These are phyloP conservation scores for Lordiphosa stackelbergi DNA, from an alignment of 1,140 invertebrate species.

Conservation along the genomic window DNA sequence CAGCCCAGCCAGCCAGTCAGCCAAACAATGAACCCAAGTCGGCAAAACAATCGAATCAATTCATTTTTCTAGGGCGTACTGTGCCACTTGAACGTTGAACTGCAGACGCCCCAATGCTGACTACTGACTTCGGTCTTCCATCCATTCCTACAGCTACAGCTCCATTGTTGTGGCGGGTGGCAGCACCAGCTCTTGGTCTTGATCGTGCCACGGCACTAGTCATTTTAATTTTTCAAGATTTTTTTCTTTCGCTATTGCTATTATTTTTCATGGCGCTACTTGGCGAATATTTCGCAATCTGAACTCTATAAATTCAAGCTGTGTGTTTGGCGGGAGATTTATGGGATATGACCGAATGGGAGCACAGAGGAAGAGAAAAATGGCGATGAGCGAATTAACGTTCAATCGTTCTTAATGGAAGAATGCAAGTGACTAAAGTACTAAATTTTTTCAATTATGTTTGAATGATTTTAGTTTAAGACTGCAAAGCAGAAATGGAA, in stretches of 20 bases:
- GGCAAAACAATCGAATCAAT: conserved; percentile 75
- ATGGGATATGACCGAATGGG: conserved; percentile 56
- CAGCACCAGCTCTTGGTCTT: conserved; percentile 49
- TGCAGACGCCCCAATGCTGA: conserved; percentile 76
- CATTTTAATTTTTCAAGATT: conserved; percentile 69
- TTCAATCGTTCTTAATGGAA: conserved; percentile 16
- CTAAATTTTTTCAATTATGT: too few species aligned
- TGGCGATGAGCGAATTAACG: not conserved
- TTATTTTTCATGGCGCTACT: conserved; percentile 40
- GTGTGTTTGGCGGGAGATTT: conserved; percentile 51
- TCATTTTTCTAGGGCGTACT: conserved; percentile 76
- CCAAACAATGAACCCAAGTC: conserved; percentile 36
- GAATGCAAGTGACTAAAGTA: too few species aligned
- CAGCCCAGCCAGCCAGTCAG: conserved; percentile 3
- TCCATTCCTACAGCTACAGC: conserved; percentile 7
- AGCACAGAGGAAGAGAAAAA: conserved; percentile 43
- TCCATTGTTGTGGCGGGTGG: conserved; percentile 51
- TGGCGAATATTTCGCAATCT: conserved; percentile 58
- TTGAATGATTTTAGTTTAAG: too few species aligned
- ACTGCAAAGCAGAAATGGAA: too few species aligned
- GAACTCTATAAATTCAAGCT: conserved; percentile 56
- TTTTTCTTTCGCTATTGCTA: conserved; percentile 29
- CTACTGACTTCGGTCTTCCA: conserved; percentile 54
- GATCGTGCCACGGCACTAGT: conserved; percentile 69
- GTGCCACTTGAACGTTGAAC: conserved; percentile 77